Conservation (phyloP, 2,797 vertebrate species). For the Pangasius djambal region DNA sequence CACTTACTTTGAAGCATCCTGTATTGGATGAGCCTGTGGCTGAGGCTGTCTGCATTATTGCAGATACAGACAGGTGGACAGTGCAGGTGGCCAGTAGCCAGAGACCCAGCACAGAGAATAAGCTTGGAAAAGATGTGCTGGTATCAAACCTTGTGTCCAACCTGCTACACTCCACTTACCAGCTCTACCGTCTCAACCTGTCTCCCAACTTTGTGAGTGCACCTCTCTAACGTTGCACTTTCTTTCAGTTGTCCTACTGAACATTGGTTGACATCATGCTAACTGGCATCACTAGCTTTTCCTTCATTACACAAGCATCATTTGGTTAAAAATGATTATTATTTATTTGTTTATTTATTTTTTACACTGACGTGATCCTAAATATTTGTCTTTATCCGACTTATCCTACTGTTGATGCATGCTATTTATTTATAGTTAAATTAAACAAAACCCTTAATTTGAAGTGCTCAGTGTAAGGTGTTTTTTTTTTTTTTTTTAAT, state of each 20-base stretch:
- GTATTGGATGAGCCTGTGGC: conserved; percentile 97
- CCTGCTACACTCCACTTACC: conserved; percentile 94
- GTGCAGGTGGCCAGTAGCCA: conserved; percentile 98
- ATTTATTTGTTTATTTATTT: too few relatives aligned
- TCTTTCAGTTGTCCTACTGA: not conserved
- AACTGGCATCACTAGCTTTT: not conserved
- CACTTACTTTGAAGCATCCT: conserved; percentile 82
- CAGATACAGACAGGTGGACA: conserved; percentile 96
- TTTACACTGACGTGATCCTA: not conserved
- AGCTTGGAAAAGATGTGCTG: conserved; percentile 94
- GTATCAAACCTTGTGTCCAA: conserved; percentile 94
- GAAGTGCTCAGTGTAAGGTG: not conserved
- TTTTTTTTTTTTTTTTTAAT: not conserved
- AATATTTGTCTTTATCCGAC: not conserved
- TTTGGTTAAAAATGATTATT: not conserved
- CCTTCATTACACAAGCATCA: not conserved
- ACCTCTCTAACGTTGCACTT: not conserved
- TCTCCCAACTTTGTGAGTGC: conserved; percentile 96
- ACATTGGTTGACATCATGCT: not conserved
- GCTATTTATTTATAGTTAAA: not conserved
- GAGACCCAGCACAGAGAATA: conserved; percentile 88
- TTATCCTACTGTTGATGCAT: not conserved
- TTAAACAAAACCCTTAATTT: not conserved
- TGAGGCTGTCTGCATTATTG: conserved; percentile 97
- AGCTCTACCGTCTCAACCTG: conserved; percentile 96